A percentile compares a stretch with the other conserved stretches of the same genome.
These are phyloP conservation scores for Sander lucioperca DNA, from an alignment of 2,113 vertebrate genomes.

Conservation along the genomic window DNA sequence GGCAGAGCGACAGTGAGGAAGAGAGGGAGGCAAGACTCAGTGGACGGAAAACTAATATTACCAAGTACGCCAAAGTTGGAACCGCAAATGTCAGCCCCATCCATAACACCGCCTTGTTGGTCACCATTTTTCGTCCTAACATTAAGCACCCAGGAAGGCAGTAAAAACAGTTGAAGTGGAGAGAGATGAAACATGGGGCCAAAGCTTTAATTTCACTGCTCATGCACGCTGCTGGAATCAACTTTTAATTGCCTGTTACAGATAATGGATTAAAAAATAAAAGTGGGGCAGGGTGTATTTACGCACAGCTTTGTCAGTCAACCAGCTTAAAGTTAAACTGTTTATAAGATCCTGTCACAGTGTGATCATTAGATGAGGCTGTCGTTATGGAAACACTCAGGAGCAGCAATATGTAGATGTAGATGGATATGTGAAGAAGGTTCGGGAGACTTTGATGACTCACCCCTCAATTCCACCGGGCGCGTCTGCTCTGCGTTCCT, in stretches of 20 bases:
- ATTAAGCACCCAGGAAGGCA: constrained; percentile 19
- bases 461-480: too few species aligned
- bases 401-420: too few species aligned
- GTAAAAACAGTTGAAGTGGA: constrained; percentile 28
- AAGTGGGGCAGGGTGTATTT: not conserved
- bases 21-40: constrained; percentile 5
- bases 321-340: not conserved
- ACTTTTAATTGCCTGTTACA: constrained; percentile 46
- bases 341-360: not conserved
- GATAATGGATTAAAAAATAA: constrained; percentile 27
- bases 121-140: constrained; percentile 40
- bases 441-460: too few species aligned
- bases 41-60: constrained; percentile 49
- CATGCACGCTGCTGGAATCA: constrained; percentile 1
- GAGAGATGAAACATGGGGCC: constrained; percentile 41
- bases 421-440: too few species aligned
- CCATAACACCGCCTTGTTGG: constrained; percentile 54
- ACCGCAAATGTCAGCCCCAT: constrained; percentile 66
- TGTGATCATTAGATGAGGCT: not conserved
- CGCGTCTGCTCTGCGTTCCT: too few species aligned
- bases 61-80: constrained; percentile 41
- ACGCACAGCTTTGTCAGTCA: not conserved
- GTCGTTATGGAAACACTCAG: too few species aligned
- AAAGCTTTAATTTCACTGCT: constrained; percentile 36
- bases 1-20: not conserved